Conservation (phyloP, 2,888 invertebrate species). For the Drosophila emarginata region DNA sequence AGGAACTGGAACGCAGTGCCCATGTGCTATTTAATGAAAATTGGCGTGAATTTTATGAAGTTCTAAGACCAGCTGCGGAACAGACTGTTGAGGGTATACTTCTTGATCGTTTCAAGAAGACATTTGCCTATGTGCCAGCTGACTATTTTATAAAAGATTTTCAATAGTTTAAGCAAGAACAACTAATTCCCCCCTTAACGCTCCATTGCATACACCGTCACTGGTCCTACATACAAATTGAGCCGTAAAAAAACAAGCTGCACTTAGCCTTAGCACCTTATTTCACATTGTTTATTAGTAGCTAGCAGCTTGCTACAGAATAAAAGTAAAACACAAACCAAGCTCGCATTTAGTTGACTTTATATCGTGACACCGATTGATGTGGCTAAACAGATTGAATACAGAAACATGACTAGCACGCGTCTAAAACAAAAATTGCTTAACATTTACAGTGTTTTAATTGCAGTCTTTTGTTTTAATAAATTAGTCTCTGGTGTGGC, state of each 20-base stretch:
- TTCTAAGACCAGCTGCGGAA: conserved; percentile 86
- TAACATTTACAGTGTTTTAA: conserved; percentile 32
- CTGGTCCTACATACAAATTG: conserved; percentile 5
- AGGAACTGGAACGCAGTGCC: conserved; percentile 85
- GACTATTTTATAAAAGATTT: conserved; percentile 51
- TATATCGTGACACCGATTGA: conserved; percentile 26
- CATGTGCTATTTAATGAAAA: conserved; percentile 88
- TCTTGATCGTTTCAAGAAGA: conserved; percentile 85
- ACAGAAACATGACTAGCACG: conserved; percentile 38
- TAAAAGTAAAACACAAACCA: conserved; percentile 25
- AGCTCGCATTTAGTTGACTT: conserved; percentile 22
- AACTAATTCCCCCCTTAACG: neutral
- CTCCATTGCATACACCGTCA: neutral
- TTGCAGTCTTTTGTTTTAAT: conserved; percentile 39
- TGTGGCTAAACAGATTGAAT: conserved; percentile 33
- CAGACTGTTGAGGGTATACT: conserved; percentile 87
- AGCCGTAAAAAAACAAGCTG: conserved; percentile 9
- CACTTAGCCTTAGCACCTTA: conserved; percentile 32
- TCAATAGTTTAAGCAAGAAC: conserved; percentile 13
- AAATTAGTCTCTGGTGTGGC: conserved; percentile 46
- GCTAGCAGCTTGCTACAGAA: conserved; percentile 34
- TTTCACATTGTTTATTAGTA: conserved; percentile 14
- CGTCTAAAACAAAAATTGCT: conserved; percentile 13
- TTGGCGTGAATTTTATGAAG: conserved; percentile 87
- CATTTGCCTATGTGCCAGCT: conserved; percentile 87